A percentile compares a stretch with the other conserved stretches of the same genome.
These are phyloP conservation scores for Semibalanus balanoides DNA, from an alignment of 1,140 invertebrate genomes.

Conservation along the genomic window DNA sequence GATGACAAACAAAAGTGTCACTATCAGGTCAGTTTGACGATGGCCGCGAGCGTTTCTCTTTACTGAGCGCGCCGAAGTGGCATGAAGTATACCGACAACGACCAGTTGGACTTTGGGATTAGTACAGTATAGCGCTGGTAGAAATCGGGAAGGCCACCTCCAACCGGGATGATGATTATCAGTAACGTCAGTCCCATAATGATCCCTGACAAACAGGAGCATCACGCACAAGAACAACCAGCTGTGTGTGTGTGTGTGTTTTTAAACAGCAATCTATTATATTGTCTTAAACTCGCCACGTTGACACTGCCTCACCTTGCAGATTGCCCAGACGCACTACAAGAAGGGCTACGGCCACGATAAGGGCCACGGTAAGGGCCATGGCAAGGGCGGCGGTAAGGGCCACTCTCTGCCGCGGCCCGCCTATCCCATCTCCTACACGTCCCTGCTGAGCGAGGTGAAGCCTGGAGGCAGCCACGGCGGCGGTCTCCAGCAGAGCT, in stretches of 20 bases:
- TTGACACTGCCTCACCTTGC: background rate
- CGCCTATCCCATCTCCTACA: background rate
- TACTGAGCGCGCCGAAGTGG: too few species aligned
- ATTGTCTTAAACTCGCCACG: background rate
- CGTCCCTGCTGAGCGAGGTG: conserved; percentile 1
- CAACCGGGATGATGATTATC: background rate
- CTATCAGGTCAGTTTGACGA: background rate
- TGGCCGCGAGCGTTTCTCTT: too few species aligned
- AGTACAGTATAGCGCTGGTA: too few species aligned
- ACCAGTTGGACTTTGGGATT: too few species aligned
- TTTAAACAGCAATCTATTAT: too few species aligned
- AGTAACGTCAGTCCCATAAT: background rate
- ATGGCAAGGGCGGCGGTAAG: background rate
- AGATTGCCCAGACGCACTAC: background rate
- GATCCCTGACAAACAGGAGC: too few species aligned
- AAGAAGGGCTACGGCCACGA: conserved; percentile 1
- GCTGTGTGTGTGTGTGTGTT: too few species aligned
- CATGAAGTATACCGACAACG: too few species aligned
- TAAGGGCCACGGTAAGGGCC: background rate
- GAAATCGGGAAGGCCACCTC: too few species aligned
- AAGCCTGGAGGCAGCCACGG: background rate
- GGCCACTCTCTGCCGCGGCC: background rate
- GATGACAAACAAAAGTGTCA: background rate
- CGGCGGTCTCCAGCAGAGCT: background rate
- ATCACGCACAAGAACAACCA: too few species aligned